Conservation (phyloP, 2,113 vertebrate genomes). For the Ivindomyrus marchei region DNA sequence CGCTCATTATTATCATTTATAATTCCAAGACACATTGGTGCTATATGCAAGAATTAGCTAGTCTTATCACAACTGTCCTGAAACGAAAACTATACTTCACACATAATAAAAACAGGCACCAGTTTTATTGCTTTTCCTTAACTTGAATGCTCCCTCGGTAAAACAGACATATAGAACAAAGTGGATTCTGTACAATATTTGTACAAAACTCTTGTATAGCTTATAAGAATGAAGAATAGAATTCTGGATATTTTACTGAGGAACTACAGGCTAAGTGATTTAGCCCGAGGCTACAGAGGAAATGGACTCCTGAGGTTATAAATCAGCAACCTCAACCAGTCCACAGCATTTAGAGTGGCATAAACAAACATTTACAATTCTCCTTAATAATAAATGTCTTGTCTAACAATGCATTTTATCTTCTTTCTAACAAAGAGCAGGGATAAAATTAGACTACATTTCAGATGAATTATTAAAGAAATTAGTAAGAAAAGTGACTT, state of each 20-base stretch:
- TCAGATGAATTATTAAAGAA: not conserved
- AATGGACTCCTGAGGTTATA: not conserved
- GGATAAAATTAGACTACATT: not conserved
- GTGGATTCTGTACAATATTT: not conserved
- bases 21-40: conserved; percentile 21
- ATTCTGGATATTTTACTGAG: not conserved
- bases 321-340: not conserved
- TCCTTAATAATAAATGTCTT: not conserved
- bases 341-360: not conserved
- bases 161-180: not conserved
- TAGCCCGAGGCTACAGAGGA: not conserved
- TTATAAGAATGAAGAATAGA: not conserved
- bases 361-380: not conserved
- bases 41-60: no score
- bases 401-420: not conserved
- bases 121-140: not conserved
- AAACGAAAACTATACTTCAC: conserved; percentile 50
- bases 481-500: not conserved
- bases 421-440: not conserved
- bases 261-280: not conserved
- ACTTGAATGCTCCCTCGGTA: not conserved
- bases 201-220: not conserved
- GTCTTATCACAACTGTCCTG: conserved; percentile 39
- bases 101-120: conserved; percentile 46
- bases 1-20: conserved; percentile 39